These are phyloP conservation scores for Crotophaga sulcirostris DNA, from an alignment of 2,113 vertebrate genomes.

Conservation along the genomic window DNA sequence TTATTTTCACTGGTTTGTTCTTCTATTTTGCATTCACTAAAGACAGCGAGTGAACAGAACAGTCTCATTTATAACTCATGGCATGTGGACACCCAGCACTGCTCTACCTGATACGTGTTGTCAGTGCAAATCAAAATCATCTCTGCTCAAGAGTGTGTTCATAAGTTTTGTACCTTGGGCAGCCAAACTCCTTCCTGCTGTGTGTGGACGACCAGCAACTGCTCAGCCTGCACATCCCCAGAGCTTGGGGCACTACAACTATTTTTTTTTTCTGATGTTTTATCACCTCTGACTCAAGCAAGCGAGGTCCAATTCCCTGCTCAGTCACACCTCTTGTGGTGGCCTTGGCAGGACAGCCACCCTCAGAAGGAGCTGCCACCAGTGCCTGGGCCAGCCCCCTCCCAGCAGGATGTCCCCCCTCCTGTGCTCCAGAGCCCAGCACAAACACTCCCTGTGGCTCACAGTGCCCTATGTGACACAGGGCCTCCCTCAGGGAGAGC, in stretches of 20 bases:
- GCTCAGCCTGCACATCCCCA: neutral
- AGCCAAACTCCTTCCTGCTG: neutral
- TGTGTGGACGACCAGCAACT: neutral
- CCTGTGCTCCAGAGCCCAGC: neutral
- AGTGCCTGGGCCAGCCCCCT: neutral
- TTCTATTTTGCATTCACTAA: neutral
- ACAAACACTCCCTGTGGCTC: neutral
- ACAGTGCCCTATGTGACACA: neutral
- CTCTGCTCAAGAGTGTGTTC: neutral
- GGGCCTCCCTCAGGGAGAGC: neutral
- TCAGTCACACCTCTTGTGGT: neutral
- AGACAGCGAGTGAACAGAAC: neutral
- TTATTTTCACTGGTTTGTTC: neutral
- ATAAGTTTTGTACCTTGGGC: neutral
- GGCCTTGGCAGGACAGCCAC: neutral
- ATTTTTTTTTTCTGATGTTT: neutral
- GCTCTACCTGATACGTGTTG: neutral
- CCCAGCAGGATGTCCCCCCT: neutral
- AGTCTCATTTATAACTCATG: neutral
- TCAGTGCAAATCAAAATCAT: neutral
- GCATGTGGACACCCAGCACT: neutral
- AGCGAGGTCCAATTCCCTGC: neutral
- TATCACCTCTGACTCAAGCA: neutral
- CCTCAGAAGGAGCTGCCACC: neutral
- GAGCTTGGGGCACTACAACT: neutral